phyloP scores from a whole-genome alignment of 2,797 vertebrate genomes.

The Syndactyla subalaris region DNA sequence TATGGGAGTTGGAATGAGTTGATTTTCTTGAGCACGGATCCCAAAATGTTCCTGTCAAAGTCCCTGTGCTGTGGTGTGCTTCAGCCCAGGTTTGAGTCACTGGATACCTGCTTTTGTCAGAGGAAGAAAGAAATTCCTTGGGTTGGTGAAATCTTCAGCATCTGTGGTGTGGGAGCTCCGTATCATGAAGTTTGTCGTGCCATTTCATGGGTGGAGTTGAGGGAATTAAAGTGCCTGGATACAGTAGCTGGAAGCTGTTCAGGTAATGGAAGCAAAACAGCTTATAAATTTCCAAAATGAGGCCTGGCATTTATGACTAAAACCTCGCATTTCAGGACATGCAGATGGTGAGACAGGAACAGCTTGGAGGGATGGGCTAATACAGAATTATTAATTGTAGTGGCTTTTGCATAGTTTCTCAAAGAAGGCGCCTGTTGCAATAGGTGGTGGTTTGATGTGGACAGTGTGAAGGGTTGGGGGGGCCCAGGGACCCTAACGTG shows the following conservation, averaged over 20 bases:
- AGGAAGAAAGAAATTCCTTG: not conserved
- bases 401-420: not conserved
- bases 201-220: accelerated
- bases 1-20: conserved; percentile 61
- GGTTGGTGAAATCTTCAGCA: accelerated
- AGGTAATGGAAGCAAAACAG: conserved; percentile 54
- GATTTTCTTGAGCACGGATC: not conserved
- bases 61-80: not conserved
- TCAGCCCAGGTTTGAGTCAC: not conserved
- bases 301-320: conserved; percentile 72
- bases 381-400: conserved; percentile 46
- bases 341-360: conserved; percentile 64
- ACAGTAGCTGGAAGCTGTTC: conserved; percentile 44
- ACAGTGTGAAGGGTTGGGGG: not conserved
- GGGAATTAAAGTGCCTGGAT: not conserved
- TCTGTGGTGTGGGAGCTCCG: accelerated
- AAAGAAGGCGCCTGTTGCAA: accelerated
- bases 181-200: not conserved
- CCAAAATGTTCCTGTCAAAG: not conserved
- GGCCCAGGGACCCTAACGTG: accelerated
- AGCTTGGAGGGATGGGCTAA: conserved; percentile 66
- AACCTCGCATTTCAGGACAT: conserved; percentile 54
- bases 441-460: not conserved
- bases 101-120: conserved; percentile 6
- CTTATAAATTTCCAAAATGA: conserved; percentile 17